Base-by-base conservation (phyloP, 2,113 vertebrate genomes). In the Bubo scandiacus region DNA sequence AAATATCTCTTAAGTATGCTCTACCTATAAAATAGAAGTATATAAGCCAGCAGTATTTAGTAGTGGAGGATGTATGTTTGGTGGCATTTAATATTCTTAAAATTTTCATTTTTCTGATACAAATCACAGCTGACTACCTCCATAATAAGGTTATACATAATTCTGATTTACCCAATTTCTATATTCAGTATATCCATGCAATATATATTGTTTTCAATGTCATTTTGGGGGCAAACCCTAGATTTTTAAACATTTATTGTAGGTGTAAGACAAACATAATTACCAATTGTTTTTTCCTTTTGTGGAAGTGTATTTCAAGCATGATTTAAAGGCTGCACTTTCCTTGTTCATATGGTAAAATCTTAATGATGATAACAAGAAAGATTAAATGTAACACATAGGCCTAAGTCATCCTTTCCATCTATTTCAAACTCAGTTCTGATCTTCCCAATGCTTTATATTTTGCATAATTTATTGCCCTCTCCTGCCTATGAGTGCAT, bases 1-100 rank as follows among this genome's bases (percentile, higher is more conserved):
- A 96, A 97, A 94, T 96, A 70, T 74, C 54, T 85, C 88, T 87
- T 96, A 95, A 91, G 90, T 86, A 79, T 87, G 52, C 92, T 96
- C 68, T 43, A 51, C 59, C 89, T 90, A 59, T 59, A 93, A 84
- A 86, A 84, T 2, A 19, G 68, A 92, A 94, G 93, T 92, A 63
- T 16, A 51, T 77, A 91, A 81, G 42, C 52, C 57, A 88, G 62
- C 15, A 74, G 55, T 80, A 54, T 43, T 83, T 96, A 85, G 65
- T 71, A 59, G 55, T 74, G 86, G 75, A 57, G 61, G 52, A 77
- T 51, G 7, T 84, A 23, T 78, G 51, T 61, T 96, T 61, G 34
- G 10, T 90, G 67, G 52, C 58, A 13, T 70, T 43, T 58, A 61
- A 23, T 90, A 57, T 47, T 63, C 58, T 65, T 61, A 6, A 67